Base-by-base conservation (phyloP, 2,888 invertebrate species). In the Folsomia manolachei region DNA sequence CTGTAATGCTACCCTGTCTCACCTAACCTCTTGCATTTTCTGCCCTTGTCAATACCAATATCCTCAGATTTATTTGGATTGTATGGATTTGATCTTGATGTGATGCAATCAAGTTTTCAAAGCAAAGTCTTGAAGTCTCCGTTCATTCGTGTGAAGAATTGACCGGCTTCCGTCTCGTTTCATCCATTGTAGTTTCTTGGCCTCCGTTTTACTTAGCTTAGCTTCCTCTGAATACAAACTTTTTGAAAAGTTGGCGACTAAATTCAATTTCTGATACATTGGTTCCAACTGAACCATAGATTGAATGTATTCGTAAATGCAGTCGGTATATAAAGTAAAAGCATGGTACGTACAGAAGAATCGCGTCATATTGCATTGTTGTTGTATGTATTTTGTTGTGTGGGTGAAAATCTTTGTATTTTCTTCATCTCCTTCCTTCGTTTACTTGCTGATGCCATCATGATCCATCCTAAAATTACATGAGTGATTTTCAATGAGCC, bases 401-500 rank as follows among this genome's bases (percentile, higher is more conserved):
- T 39, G 60, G 62, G 24, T 62, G 24, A 25, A 62, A 14, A 23
- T 62, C 62, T 62, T 62, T 26, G 62, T 62, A 23, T 62, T 62
- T n/a, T n/a, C n/a, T n/a, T n/a, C n/a, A n/a, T n/a, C n/a, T n/a
- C n/a, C 25, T n/a, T 62, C 24, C 60, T 60, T 60, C 60, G 19
- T 19, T 39, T 39, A 39, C 14, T 39, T 60, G n/a, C n/a, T n/a
- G n/a, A n/a, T n/a, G n/a, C 60, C 60, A 60, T 60, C 21, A 60
- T 60, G 19, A n/a, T 62, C 64, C 64, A 18, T 27, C 4, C n/a
- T 18, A 19, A 52, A 53, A 67, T 67, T 67, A 67, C 67, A 67
- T 67, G 21, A 26, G 67, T 27, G 25, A 39, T 67, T 67, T 7
- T 67, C 67, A 56, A 53, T 60, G 56, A 56, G 56, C 67, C 60